phyloP scores from a whole-genome alignment of 2,888 invertebrate genomes.

The Scaptomyza parva region DNA sequence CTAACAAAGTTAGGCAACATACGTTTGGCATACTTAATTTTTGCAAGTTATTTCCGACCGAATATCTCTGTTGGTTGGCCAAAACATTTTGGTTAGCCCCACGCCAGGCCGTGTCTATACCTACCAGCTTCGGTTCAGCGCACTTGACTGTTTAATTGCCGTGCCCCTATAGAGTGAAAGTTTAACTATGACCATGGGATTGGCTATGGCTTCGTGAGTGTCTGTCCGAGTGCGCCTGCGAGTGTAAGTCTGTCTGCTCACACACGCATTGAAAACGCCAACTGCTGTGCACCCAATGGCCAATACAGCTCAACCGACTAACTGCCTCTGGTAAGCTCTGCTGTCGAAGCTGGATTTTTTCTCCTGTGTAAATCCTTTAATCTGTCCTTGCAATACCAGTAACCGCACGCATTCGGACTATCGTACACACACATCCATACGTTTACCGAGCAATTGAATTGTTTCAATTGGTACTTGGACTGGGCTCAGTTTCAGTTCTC shows the following conservation, averaged over 20 bases:
- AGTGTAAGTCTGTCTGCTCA: constrained; percentile 15
- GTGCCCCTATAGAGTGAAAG: constrained; percentile 32
- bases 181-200: constrained; percentile 15
- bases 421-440: constrained; percentile 18
- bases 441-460: constrained; percentile 67
- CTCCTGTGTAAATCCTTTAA: constrained; percentile 68
- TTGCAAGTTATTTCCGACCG: constrained; percentile 22
- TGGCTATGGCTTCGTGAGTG: constrained; percentile 17
- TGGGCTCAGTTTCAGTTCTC: constrained; percentile 35
- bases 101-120: constrained; percentile 15
- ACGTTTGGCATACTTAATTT: constrained; percentile 35
- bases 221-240: constrained; percentile 2
- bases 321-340: constrained; percentile 36
- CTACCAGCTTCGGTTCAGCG: constrained; percentile 8
- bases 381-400: constrained; percentile 68
- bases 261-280: constrained; percentile 49
- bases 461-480: constrained; percentile 71
- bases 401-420: constrained; percentile 42
- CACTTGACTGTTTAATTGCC: constrained; percentile 66
- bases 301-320: constrained; percentile 26
- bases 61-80: constrained; percentile 27
- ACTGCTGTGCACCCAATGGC: constrained; percentile 50
- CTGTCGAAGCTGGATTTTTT: constrained; percentile 25
- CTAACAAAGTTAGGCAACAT: constrained; percentile 21
- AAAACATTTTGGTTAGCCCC: constrained; percentile 42